These are phyloP conservation scores for Hylia prasina DNA, from an alignment of 2,113 vertebrate species.

Conservation along the genomic window DNA sequence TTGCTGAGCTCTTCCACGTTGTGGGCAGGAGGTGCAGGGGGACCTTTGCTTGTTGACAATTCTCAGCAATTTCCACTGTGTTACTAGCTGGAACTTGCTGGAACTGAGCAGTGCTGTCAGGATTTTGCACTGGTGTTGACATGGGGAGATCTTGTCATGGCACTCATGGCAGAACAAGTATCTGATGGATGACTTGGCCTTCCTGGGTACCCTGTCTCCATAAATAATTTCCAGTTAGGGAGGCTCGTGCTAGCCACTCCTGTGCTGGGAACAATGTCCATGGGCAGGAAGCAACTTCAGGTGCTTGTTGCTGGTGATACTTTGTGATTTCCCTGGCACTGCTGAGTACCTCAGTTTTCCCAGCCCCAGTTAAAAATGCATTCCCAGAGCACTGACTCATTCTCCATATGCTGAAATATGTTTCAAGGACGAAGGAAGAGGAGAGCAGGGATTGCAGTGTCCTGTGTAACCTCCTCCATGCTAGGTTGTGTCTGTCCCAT, in stretches of 20 bases:
- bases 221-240: background rate
- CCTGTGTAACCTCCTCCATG: background rate
- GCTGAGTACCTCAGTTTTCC: background rate
- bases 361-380: background rate
- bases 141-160: background rate
- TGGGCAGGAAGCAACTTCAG: background rate
- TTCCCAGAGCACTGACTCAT: background rate
- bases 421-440: background rate
- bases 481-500: background rate
- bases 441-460: background rate
- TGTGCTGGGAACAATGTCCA: background rate
- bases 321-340: background rate
- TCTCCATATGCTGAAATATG: background rate
- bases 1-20: background rate
- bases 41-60: background rate
- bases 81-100: background rate
- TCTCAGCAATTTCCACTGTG: rapidly evolving
- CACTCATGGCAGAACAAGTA: background rate
- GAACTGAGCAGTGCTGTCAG: background rate
- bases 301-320: background rate
- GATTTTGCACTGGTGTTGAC: background rate
- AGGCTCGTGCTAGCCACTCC: background rate
- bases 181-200: background rate
- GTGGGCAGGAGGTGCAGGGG: background rate
- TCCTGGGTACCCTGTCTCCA: background rate